These are phyloP conservation scores for Tridacna gigas DNA, from an alignment of 2,888 invertebrate species.

Conservation along the genomic window DNA sequence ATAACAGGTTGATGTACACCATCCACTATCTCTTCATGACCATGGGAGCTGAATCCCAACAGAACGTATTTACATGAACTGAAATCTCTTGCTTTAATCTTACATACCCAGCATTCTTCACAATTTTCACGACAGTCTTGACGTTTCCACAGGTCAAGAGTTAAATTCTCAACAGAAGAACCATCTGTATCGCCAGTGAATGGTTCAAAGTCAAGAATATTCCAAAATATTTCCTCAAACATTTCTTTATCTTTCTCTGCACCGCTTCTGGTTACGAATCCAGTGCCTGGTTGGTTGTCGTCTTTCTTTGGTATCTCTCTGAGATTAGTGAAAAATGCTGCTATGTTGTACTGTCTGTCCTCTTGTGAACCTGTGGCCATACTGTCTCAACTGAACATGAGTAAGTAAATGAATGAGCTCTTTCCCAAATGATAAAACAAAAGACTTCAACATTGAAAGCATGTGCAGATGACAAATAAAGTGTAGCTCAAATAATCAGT, in stretches of 20 bases:
- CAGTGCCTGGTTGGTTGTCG: too few species aligned
- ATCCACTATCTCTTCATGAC: background rate
- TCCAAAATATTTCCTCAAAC: constrained; percentile 4
- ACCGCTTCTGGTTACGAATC: background rate
- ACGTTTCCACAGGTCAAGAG: background rate
- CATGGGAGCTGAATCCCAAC: constrained; percentile 18
- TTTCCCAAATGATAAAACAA: too few species aligned
- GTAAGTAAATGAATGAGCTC: too few species aligned
- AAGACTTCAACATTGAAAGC: too few species aligned
- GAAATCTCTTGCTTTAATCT: background rate
- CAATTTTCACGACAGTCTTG: too few species aligned
- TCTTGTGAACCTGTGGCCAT: too few species aligned
- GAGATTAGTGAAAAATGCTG: too few species aligned
- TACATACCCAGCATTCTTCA: background rate
- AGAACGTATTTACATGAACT: background rate
- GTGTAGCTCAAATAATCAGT: too few species aligned
- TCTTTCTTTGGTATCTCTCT: too few species aligned
- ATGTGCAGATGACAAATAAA: too few species aligned
- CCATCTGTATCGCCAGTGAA: background rate
- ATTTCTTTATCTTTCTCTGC: background rate
- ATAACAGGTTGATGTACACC: background rate
- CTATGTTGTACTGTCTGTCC: too few species aligned
- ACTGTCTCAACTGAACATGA: too few species aligned
- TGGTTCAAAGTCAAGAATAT: background rate
- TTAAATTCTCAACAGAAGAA: constrained; percentile 6